These are phyloP conservation scores for Mastomys natalensis DNA, from an alignment of 2,113 vertebrate genomes.

Conservation along the genomic window DNA sequence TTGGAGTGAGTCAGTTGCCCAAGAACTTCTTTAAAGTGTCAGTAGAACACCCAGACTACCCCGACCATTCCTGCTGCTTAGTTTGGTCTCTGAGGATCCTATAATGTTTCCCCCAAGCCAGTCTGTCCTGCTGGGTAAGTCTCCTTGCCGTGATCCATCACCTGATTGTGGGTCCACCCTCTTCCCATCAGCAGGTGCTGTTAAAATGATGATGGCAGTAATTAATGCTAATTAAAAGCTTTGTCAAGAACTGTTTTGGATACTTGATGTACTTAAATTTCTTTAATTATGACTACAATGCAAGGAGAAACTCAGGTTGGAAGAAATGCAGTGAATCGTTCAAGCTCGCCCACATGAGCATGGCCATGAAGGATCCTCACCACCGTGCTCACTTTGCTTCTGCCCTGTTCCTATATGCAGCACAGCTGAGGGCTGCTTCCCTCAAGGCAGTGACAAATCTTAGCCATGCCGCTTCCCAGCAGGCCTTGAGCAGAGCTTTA, in stretches of 20 bases:
- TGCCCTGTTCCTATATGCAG: no score
- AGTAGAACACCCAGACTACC: neutral
- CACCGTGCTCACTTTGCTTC: neutral
- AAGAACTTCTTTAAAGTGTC: neutral
- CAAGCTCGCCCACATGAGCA: neutral
- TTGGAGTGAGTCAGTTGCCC: neutral
- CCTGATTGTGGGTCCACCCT: neutral
- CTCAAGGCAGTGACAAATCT: neutral
- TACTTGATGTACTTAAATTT: conserved; percentile 3
- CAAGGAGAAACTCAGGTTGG: neutral
- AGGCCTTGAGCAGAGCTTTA: neutral
- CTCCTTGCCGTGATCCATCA: neutral
- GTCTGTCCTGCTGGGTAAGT: neutral
- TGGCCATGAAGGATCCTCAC: neutral
- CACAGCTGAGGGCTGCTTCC: neutral
- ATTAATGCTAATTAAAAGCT: conserved; percentile 16
- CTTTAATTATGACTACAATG: neutral
- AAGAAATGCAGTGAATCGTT: neutral
- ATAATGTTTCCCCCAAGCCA: neutral
- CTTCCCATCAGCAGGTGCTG: neutral
- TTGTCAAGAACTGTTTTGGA: neutral
- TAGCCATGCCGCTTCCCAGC: neutral
- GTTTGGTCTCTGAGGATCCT: neutral
- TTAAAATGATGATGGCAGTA: neutral
- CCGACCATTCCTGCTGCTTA: neutral